Evolutionary conservation across 2,888 invertebrate species (phyloP).

Genomic region (Scaptomyza polygonia): DNA sequence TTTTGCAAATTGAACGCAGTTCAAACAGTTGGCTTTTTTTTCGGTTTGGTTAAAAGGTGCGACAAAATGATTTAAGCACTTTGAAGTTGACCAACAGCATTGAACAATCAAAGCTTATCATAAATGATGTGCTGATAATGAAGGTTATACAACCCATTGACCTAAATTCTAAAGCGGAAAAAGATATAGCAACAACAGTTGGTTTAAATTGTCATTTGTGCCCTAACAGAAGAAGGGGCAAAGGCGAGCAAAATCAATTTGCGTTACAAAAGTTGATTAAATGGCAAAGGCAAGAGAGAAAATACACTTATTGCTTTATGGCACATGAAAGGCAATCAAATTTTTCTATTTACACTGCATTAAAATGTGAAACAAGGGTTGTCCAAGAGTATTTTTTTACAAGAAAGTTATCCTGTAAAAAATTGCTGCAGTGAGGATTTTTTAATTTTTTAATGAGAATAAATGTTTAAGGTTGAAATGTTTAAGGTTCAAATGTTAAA

Average conservation of each 20-base stretch:
- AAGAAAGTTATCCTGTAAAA: not conserved
- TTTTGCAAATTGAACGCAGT: slow-evolving; percentile 21
- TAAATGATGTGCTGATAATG: slow-evolving; percentile 40
- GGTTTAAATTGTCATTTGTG: not conserved
- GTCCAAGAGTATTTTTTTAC: too few relatives aligned
- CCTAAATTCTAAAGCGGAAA: slow-evolving; percentile 36
- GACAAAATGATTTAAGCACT: slow-evolving; percentile 8
- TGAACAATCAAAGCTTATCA: slow-evolving; percentile 45
- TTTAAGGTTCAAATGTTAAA: too few relatives aligned
- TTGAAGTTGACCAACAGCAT: slow-evolving; percentile 21
- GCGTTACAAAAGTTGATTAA: slow-evolving; percentile 18
- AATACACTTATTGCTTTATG: slow-evolving; percentile 22
- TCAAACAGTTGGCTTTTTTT: not conserved
- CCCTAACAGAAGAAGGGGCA: too few relatives aligned
- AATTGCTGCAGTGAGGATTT: too few relatives aligned
- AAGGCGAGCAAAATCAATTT: slow-evolving; percentile 9
- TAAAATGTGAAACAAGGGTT: not conserved
- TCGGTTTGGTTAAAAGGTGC: not conserved
- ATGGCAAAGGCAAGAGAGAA: slow-evolving; percentile 3
- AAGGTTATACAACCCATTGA: slow-evolving; percentile 55
- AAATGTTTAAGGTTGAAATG: too few relatives aligned
- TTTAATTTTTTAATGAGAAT: too few relatives aligned
- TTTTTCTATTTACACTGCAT: slow-evolving; percentile 34
- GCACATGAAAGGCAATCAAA: slow-evolving; percentile 51
- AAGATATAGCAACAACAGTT: slow-evolving; percentile 5